Evolutionary conservation across 2,113 vertebrate genomes (phyloP), one percentile per base, ranked within the genome.

Genomic region (Notiomystis cincta): DNA sequence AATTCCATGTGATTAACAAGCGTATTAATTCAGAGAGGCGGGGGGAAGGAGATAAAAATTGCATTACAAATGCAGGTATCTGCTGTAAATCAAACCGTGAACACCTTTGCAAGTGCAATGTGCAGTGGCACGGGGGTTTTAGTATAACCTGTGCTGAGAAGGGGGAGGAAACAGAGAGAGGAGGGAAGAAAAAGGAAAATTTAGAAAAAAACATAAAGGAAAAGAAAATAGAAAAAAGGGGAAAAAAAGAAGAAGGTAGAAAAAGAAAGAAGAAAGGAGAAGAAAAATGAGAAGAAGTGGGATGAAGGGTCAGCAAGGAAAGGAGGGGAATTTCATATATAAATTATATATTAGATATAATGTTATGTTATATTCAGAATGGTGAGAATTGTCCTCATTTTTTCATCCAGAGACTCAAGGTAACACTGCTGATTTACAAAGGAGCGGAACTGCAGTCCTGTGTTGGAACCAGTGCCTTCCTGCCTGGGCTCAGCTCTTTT

Each of bases 1-100:
- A 83, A 96, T 97, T 93, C 53, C 35, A 3, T 72, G 87, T 96
- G 95, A 94, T 91, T 94, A 95, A 93, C 82, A 89, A 96, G 93
- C 64, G 4, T 82, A 96, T 97, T 96, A 95, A 97, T 96, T 96
- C 84, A 65, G 77, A 89, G 54, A 19, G 18, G 57, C 12, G 51
- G 62, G 54, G 67, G 45, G 38, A 85, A 91, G 82, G 69, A 93
- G 81, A 73, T 93, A 89, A 84, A 82, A 72, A 96, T 90, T 91
- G 89, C 93, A 95, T 90, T 94, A 93, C 82, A 91, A 84, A 95
- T 91, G 83, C 91, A 93, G 89, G 89, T 96, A 92, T 56, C 62
- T 84, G 37, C 81, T 89, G 73, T 91, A 91, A 97, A 97, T 95
- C 93, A 91, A 51, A 53, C 31, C 56, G 1, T 0, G 22, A 54